Base-by-base conservation (phyloP, 2,888 invertebrate species). In the Limnephilus lunatus region DNA sequence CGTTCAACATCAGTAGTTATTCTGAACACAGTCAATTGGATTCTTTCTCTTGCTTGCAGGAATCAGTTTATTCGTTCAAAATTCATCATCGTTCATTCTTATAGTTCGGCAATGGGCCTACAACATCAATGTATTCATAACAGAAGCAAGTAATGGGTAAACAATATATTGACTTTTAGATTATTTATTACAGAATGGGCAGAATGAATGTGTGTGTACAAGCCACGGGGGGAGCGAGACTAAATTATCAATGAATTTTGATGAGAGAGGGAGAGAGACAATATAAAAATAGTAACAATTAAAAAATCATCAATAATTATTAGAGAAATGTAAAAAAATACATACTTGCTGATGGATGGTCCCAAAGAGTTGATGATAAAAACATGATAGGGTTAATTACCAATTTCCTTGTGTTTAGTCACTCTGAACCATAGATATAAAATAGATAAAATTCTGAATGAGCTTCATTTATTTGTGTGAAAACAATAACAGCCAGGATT, bases 191-290 rank as follows among this genome's bases (percentile, higher is more conserved):
- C 25, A 68, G 68, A 68, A 68, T 68, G n/a, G 68, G 68, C 68
- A 68, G 68, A 68, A 68, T 68, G 68, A 68, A 68, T 68, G 25
- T 68, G 25, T 68, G 68, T 68, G 68, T 68, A 68, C 68, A 68
- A 68, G 68, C 68, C 68, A 68, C 68, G 68, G 68, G 53, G 53
- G 53, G 68, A 68, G 68, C n/a, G 68, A 68, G 7, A 68, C 68
- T 68, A 68, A 68, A 68, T 68, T 68, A 68, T 68, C 68, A 68
- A 68, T 68, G 68, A 68, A 68, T 68, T 68, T 68, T 68, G 68
- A 68, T 68, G 68, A 68, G 68, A n/a, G 68, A n/a, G 68, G 9
- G 68, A 68, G 25, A 68, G 68, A 68, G 68, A 68, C 53, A 53
- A 53, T 53, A 39, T 39, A 39, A n/a, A n/a, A n/a, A 39, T 39